These are phyloP conservation scores for Dolichomitus sp. DNA, from an alignment of 2,888 invertebrate genomes.

Conservation along the genomic window DNA sequence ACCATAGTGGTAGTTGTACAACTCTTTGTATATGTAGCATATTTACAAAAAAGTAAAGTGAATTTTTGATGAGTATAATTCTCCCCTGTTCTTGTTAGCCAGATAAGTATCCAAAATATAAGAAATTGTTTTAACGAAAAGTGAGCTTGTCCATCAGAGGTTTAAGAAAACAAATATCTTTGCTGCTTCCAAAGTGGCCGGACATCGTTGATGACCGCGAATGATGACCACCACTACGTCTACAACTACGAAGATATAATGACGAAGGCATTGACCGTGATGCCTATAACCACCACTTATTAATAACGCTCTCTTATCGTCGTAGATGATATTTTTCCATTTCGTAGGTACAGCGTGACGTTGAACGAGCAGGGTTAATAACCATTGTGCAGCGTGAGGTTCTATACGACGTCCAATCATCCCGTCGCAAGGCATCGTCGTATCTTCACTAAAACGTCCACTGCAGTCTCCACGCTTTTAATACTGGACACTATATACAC, in stretches of 20 bases:
- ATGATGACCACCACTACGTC: slow-evolving; percentile 30
- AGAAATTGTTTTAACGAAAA: too few relatives aligned
- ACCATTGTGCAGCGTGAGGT: slow-evolving; percentile 75
- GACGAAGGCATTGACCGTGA: slow-evolving; percentile 61
- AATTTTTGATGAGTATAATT: too few relatives aligned
- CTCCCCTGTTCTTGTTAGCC: too few relatives aligned
- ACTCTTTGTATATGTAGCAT: too few relatives aligned
- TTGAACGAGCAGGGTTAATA: slow-evolving; percentile 79
- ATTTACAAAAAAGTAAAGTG: too few relatives aligned
- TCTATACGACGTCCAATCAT: slow-evolving; percentile 62
- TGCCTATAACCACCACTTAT: slow-evolving; percentile 68
- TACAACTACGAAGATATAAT: slow-evolving; percentile 34
- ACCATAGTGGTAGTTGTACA: too few relatives aligned
- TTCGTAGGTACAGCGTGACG: slow-evolving; percentile 70
- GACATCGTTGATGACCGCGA: slow-evolving; percentile 39
- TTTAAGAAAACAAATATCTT: slow-evolving; percentile 39
- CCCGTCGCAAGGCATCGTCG: slow-evolving; percentile 34
- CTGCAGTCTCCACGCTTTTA: slow-evolving; percentile 15
- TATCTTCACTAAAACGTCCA: slow-evolving; percentile 26
- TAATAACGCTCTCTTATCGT: slow-evolving; percentile 69
- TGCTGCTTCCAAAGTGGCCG: slow-evolving; percentile 36
- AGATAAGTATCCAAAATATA: too few relatives aligned
- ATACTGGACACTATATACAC: neutral
- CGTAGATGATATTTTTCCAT: slow-evolving; percentile 29
- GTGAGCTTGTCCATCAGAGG: neutral